Base-by-base conservation (phyloP, 2,113 vertebrate genomes). In the Tetraodon nigroviridis region DNA sequence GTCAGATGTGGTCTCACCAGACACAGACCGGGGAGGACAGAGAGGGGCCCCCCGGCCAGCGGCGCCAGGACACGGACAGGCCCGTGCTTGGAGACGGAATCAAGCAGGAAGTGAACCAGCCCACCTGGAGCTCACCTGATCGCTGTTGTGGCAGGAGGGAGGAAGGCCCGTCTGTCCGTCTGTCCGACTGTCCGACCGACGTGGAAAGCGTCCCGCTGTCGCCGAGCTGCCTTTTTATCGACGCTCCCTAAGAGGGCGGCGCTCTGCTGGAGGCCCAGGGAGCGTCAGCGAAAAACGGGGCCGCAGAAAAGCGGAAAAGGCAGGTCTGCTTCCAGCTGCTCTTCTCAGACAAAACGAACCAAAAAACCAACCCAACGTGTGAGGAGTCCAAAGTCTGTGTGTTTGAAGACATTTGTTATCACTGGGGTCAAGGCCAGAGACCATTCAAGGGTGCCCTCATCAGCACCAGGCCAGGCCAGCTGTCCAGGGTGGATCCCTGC, bases 171-270 rank as follows among this genome's bases (percentile, higher is more conserved):
- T 40, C 56, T 56, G 7, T 24, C 67, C 29, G 32, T 37, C 32
- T 12, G 32, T 37, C 32, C 12, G 32, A 37, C 32, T 49, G 69
- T 64, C 64, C 32, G 71, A 72, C 79, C 71, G 72, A 66, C 56
- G 48, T 75, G 79, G 75, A 80, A 69, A 61, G 81, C 69, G 71
- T 62, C 40, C 0, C 44, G 67, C 54, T 54, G 55, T 15, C 20
- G 0, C 0, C 3, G 55, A 20, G 58, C 51, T 12, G 56, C 61
- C 44, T 6, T 71, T 84, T 86, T 86, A 86, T 86, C 79, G 66
- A 57, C 52, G 8, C 58, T 47, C 51, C 27, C 54, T 51, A 1
- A 14, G 44, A 14, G 46, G 58, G 69, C 12, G 69, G 61, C 13
- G 41, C 27, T 16, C 10, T 29, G 17, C 8, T 0, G 46, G 14